Percentiles rank a stretch among this genome's conserved stretches.
phyloP scores from a whole-genome alignment of 2,797 vertebrate species.

The Rhinoraja longicauda region DNA sequence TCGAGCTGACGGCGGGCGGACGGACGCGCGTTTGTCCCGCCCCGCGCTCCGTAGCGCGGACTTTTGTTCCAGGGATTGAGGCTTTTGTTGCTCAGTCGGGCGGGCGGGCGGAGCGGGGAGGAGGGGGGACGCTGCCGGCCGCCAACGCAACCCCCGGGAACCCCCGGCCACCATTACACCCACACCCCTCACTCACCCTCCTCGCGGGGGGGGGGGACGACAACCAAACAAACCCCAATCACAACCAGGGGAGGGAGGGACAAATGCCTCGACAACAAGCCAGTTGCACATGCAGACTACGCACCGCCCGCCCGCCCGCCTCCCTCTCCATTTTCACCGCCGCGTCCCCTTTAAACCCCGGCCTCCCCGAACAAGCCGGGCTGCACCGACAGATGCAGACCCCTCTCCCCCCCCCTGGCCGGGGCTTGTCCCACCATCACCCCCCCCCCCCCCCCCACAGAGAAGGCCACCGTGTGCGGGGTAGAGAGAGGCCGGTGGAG shows the following conservation, averaged over 20 bases:
- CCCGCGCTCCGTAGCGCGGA: background rate
- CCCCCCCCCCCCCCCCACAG: slow-evolving; percentile 43
- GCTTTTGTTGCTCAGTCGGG: slow-evolving; percentile 42
- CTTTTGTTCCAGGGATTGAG: slow-evolving; percentile 41
- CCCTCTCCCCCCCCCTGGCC: slow-evolving; percentile 3
- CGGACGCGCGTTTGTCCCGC: background rate
- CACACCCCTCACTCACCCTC: background rate
- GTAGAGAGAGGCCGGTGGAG: background rate
- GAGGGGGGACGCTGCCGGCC: slow-evolving; percentile 41
- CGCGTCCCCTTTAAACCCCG: background rate
- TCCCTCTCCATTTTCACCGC: slow-evolving; percentile 65
- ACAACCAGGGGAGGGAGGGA: too few relatives aligned
- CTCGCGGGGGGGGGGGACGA: background rate
- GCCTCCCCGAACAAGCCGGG: slow-evolving; percentile 18
- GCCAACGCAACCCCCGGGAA: slow-evolving; percentile 25
- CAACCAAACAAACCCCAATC: too few relatives aligned
- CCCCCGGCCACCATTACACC: slow-evolving; percentile 35
- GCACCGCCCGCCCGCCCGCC: slow-evolving; percentile 66
- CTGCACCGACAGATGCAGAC: slow-evolving; percentile 39
- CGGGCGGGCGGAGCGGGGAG: background rate
- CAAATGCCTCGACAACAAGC: background rate
- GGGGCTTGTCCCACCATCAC: background rate
- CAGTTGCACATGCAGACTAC: slow-evolving; percentile 41
- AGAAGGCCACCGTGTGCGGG: background rate
- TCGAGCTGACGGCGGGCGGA: background rate